Percentiles rank a stretch among this genome's conserved stretches.
Conservation (phyloP, 2,113 vertebrate species). For the Myrmophylax atrothorax region DNA sequence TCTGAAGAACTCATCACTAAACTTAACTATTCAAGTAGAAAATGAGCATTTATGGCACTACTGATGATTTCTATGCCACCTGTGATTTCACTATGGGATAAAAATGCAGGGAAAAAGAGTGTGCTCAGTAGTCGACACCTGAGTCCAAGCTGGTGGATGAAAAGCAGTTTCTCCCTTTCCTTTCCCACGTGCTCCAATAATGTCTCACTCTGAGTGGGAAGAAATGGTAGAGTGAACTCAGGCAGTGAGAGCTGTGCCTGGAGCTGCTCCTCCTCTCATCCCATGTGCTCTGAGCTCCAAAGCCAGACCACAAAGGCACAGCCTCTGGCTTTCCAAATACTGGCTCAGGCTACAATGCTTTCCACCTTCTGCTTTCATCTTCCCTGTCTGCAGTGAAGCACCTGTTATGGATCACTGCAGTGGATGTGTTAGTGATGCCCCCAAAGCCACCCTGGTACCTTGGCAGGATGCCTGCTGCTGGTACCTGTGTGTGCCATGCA, state of each 20-base stretch:
- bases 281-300: background rate
- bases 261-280: background rate
- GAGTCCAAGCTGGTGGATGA: background rate
- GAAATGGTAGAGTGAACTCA: background rate
- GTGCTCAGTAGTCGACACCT: background rate
- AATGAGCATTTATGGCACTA: background rate
- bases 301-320: background rate
- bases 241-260: background rate
- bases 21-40: background rate
- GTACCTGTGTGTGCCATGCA: background rate
- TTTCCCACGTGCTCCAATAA: background rate
- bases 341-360: too few relatives aligned
- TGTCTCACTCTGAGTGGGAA: background rate
- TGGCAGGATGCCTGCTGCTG: background rate
- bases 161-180: background rate
- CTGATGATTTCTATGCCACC: background rate
- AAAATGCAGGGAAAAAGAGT: background rate
- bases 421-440: too few relatives aligned
- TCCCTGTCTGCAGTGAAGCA: background rate
- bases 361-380: background rate
- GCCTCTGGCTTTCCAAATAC: background rate
- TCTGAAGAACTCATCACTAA: background rate
- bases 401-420: fast-evolving
- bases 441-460: fast-evolving
- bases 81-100: background rate